Evolutionary conservation across 2,888 invertebrate species (phyloP), one percentile per base, ranked within the genome.

Genomic region (Entomobrya multifasciata): DNA sequence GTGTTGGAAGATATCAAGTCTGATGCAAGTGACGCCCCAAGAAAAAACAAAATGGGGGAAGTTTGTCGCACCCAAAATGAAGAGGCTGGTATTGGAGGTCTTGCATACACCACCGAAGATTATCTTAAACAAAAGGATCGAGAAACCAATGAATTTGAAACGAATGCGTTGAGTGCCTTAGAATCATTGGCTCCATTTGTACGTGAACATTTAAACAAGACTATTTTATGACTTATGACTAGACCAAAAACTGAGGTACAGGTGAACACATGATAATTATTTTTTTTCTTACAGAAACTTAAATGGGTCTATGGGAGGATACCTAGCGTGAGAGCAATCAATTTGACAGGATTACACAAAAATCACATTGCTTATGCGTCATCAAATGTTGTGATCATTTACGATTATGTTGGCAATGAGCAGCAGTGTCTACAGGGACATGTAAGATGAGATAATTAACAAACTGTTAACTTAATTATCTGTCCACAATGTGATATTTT

Each of bases 401-500:
- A 83, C 47, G 90, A 91, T 52, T 91, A 86, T 78, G 83, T 89
- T 3, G 85, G 79, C 17, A 90, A 91, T 81, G 52, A 70, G 0
- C 91, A 91, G 77, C 60, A 86, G 8, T 88, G 90, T 57, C 88
- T 91, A 17, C 91, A 90, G 62, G 91, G 91, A 44, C 91, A 91
- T 85, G 91, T 91, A 85, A 81, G 84, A 49, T 20, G 0, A 44
- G 25, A 49, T 65, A 36, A 36, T 6, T 36, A 36, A 36, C 36
- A 36, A 36, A 36, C 36, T 36, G 36, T 36, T 6, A 6, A 36
- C 8, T 36, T 36, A 36, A 6, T 6, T 36, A 6, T 8, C 4
- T 41, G 3, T 0, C 15, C 60, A 17, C 17, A 11, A 0, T 41
- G n/a, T n/a, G 8, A 17, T n/a, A 6, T 5, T 30, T 36, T 10